Conservation (phyloP, 1,140 invertebrate species). For the Pseudomyrmex dendroicus region DNA sequence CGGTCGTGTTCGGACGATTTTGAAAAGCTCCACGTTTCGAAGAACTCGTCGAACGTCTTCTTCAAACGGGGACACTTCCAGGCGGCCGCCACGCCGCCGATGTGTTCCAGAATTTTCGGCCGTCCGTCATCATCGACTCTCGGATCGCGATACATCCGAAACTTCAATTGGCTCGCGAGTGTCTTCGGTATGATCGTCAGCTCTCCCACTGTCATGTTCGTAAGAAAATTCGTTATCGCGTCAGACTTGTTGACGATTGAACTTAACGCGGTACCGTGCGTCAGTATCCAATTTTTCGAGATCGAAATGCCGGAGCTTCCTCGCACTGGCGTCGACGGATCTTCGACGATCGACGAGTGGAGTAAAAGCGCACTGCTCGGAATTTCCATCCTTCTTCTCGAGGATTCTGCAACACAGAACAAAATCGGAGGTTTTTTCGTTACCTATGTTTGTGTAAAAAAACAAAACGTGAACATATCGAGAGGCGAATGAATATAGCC, state of each 20-base stretch:
- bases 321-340: neutral
- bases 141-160: slow-evolving; percentile 60
- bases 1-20: slow-evolving; percentile 81
- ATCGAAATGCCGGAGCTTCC: slow-evolving; percentile 85
- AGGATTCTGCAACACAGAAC: slow-evolving; percentile 3
- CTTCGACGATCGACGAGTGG: slow-evolving; percentile 43
- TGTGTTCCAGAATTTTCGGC: neutral
- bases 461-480: neutral
- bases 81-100: slow-evolving; percentile 15
- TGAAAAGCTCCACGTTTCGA: slow-evolving; percentile 85
- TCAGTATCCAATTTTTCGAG: slow-evolving; percentile 85
- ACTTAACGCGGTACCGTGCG: slow-evolving; percentile 85
- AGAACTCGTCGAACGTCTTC: slow-evolving; percentile 82
- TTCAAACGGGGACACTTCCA: slow-evolving; percentile 86
- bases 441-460: neutral
- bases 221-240: slow-evolving; percentile 22
- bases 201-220: slow-evolving; percentile 60
- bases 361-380: slow-evolving; percentile 72
- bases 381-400: slow-evolving; percentile 49
- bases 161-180: slow-evolving; percentile 50
- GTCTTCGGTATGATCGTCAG: slow-evolving; percentile 54
- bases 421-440: neutral
- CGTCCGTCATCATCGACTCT: neutral
- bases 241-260: slow-evolving; percentile 57
- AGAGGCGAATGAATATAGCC: neutral